phyloP scores from a whole-genome alignment of 2,113 vertebrate genomes.

The Lagopus leucura region DNA sequence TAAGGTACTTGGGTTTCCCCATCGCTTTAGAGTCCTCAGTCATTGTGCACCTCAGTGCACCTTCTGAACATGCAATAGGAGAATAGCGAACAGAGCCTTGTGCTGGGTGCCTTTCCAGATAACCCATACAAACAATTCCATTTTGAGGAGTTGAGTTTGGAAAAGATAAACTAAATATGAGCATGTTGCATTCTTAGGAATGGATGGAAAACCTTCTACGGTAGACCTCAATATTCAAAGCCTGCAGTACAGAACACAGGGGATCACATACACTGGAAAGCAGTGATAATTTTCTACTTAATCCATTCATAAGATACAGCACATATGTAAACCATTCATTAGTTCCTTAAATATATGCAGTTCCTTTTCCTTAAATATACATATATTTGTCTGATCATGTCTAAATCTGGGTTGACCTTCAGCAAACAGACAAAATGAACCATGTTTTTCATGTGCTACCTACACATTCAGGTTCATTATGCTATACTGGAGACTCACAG shows the following conservation, averaged over 20 bases:
- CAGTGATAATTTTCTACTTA: not conserved
- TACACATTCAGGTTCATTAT: not conserved
- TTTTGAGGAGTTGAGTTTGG: not conserved
- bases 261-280: not conserved
- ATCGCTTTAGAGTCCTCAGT: not conserved
- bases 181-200: not conserved
- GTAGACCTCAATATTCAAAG: not conserved
- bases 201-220: not conserved
- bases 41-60: not conserved
- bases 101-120: not conserved
- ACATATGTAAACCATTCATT: accelerated
- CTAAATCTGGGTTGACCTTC: not conserved
- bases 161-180: too few species aligned
- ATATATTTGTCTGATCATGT: not conserved
- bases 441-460: not conserved
- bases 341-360: not conserved
- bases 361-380: not conserved
- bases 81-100: too few species aligned
- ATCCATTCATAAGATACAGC: not conserved
- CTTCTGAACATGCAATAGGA: not conserved
- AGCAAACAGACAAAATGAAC: not conserved
- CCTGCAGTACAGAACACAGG: not conserved
- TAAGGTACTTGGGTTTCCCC: too few species aligned
- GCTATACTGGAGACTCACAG: not conserved
- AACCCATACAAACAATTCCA: not conserved